These are phyloP conservation scores for Pachypanchax playfairii DNA, from an alignment of 2,113 vertebrate species.

Conservation along the genomic window DNA sequence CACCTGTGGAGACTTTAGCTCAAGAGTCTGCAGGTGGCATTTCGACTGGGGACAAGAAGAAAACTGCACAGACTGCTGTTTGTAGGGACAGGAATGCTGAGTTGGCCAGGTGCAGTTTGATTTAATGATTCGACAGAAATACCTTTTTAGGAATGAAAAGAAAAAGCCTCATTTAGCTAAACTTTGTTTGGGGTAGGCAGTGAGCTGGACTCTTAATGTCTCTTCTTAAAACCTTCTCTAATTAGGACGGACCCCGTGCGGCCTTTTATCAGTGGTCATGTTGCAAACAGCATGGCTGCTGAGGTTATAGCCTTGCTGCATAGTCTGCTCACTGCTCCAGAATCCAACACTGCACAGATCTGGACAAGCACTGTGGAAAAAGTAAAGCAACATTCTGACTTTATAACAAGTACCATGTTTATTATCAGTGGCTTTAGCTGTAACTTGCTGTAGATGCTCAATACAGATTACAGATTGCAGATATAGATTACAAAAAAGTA, in stretches of 20 bases:
- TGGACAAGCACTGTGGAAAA: constrained; percentile 98
- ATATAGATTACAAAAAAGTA: too few relatives aligned
- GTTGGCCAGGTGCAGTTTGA: constrained; percentile 85
- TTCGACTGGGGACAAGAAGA: constrained; percentile 95
- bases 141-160: background rate
- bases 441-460: background rate
- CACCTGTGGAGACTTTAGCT: constrained; percentile 85
- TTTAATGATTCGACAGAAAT: background rate
- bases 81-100: constrained; percentile 96
- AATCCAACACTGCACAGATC: constrained; percentile 96
- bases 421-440: background rate
- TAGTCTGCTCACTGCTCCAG: constrained; percentile 93
- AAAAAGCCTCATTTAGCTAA: background rate
- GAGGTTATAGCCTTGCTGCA: constrained; percentile 97
- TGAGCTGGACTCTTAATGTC: constrained; percentile 2
- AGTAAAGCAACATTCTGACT: constrained; percentile 64
- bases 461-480: too few relatives aligned
- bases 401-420: background rate
- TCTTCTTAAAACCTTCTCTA: background rate
- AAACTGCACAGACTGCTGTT: constrained; percentile 92
- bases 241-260: constrained; percentile 91
- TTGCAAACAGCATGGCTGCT: constrained; percentile 98
- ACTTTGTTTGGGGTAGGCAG: background rate
- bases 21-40: constrained; percentile 87
- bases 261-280: constrained; percentile 97